Percentiles rank a stretch among this genome's conserved stretches.
Evolutionary conservation across 2,888 invertebrate species (phyloP).

Genomic region (Hirtodrosophila alboralis): DNA sequence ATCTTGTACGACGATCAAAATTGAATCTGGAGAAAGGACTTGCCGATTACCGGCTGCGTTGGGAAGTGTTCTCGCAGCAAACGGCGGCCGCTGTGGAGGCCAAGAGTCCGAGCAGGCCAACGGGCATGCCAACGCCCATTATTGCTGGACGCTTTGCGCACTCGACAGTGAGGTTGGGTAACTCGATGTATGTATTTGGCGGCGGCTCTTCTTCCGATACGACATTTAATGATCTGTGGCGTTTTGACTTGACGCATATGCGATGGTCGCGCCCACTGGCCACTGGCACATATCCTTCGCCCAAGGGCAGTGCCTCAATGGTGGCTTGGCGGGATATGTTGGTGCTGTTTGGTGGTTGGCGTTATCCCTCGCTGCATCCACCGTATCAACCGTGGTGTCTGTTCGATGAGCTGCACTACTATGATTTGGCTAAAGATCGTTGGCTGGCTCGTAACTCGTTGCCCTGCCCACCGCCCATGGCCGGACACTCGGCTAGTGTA

Average conservation of each 20-base stretch:
- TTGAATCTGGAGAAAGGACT: slow-evolving; percentile 91
- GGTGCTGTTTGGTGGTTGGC: slow-evolving; percentile 97
- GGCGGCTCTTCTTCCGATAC: slow-evolving; percentile 97
- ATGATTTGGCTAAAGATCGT: slow-evolving; percentile 91
- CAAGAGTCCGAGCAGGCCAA: slow-evolving; percentile 12
- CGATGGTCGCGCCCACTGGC: slow-evolving; percentile 93
- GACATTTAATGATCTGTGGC: slow-evolving; percentile 98
- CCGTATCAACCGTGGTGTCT: slow-evolving; percentile 93
- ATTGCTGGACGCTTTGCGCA: slow-evolving; percentile 97
- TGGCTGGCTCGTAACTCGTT: slow-evolving; percentile 86
- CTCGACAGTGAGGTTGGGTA: slow-evolving; percentile 92
- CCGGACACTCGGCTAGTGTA: slow-evolving; percentile 96
- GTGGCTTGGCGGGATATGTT: slow-evolving; percentile 93
- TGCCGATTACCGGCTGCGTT: slow-evolving; percentile 89
- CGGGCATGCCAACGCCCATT: slow-evolving; percentile 85
- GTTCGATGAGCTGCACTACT: slow-evolving; percentile 96
- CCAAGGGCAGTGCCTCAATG: slow-evolving; percentile 97
- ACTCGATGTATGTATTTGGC: slow-evolving; percentile 97
- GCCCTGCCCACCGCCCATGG: slow-evolving; percentile 86
- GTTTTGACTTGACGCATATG: slow-evolving; percentile 93
- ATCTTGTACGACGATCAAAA: slow-evolving; percentile 90
- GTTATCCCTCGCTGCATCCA: slow-evolving; percentile 94
- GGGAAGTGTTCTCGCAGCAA: slow-evolving; percentile 86
- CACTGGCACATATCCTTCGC: slow-evolving; percentile 93
- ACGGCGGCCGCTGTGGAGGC: slow-evolving; percentile 45